A percentile compares a stretch with the other conserved stretches of the same genome.
These are phyloP conservation scores for Eucidaris tribuloides DNA, from an alignment of 35 echinoderm and acorn worm species.

Conservation along the genomic window DNA sequence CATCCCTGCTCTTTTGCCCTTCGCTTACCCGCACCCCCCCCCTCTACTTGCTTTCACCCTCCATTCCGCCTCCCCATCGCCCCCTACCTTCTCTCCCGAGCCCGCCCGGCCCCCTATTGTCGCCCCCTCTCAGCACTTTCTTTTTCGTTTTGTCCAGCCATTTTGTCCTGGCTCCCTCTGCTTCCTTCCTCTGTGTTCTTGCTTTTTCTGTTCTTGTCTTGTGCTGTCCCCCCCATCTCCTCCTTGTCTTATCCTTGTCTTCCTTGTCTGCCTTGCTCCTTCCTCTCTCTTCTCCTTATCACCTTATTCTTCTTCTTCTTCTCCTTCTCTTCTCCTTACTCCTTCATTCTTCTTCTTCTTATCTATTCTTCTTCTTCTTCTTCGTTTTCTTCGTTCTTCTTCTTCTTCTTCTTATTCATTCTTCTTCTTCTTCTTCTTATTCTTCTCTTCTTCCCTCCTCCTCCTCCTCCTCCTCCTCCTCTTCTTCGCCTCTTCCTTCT, in stretches of 20 bases:
- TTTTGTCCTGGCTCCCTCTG: not conserved
- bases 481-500: not conserved
- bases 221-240: not conserved
- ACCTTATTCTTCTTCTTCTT: not conserved
- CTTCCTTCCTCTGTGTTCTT: not conserved
- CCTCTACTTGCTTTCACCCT: not conserved
- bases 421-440: no score
- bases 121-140: not conserved
- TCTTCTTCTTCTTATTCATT: no score
- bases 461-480: not conserved
- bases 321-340: not conserved
- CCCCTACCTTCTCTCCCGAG: no score
- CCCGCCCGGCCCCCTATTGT: not conserved
- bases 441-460: not conserved
- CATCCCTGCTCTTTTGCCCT: no score
- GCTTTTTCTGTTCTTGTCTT: not conserved
- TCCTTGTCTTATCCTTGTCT: not conserved
- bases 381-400: no score
- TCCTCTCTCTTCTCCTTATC: not conserved
- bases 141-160: not conserved
- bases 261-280: not conserved
- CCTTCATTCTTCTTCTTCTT: not conserved
- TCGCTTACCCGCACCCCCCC: not conserved
- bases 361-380: not conserved
- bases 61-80: not conserved